phyloP scores from a whole-genome alignment of 2,113 vertebrate genomes.

The Acinonyx jubatus region DNA sequence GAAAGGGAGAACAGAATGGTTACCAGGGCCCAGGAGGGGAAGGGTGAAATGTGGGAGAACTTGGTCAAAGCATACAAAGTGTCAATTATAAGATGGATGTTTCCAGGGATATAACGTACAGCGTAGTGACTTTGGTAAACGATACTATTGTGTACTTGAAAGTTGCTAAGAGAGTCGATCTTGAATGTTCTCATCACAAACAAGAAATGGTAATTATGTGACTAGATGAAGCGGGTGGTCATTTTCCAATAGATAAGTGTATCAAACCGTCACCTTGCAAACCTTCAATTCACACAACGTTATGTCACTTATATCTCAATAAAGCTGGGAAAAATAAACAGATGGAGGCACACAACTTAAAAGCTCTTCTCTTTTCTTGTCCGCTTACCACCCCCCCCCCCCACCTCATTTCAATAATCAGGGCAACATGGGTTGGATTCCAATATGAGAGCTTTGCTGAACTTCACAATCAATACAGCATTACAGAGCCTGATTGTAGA shows the following conservation, averaged over 20 bases:
- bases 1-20: neutral
- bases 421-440: too few species aligned
- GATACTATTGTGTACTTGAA: fast-evolving
- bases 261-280: fast-evolving
- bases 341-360: neutral
- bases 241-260: neutral
- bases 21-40: neutral
- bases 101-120: neutral
- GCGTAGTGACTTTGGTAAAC: neutral
- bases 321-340: neutral
- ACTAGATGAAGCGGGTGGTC: fast-evolving
- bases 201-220: too few species aligned
- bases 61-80: neutral
- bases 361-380: neutral
- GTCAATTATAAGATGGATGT: neutral
- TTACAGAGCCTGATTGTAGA: fast-evolving
- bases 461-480: too few species aligned
- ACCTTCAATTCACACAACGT: neutral
- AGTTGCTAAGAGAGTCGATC: fast-evolving
- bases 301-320: fast-evolving
- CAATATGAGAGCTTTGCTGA: neutral
- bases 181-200: neutral
- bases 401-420: neutral
- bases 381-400: too few species aligned
- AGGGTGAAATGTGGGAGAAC: neutral